Evolutionary conservation across 2,888 invertebrate genomes (phyloP), one percentile per base, ranked within the genome.

Genomic region (Hydropsyche betteni): DNA sequence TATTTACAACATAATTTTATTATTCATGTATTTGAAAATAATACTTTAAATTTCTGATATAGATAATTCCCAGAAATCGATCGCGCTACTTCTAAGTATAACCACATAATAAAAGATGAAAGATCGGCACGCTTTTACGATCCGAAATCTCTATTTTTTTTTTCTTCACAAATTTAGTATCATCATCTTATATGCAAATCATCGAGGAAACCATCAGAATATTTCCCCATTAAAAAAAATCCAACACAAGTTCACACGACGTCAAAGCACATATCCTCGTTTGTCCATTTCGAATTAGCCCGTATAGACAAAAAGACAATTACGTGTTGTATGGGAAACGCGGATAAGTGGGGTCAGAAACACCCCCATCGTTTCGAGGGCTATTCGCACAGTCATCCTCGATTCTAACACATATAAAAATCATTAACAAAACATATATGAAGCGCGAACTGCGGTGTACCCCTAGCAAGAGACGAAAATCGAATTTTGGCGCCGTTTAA

Each of bases 341-440:
- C 36, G 34, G 72, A 50, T 77, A 77, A 77, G 77, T 77, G 75
- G 77, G 70, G 69, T 68, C 52, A 68, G 73, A 53, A 72, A 78
- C 75, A 76, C 78, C 78, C 78, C 68, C 69, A 69, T 78, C 75
- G 58, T 36, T 38, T 68, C 68, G 44, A 71, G 69, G 12, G n/a
- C 44, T 69, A 55, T 71, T 76, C 73, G 58, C 64, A 52, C 5
- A 78, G 78, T 78, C 78, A 78, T 76, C 64, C 44, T 55, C 58
- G 69, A 77, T 8, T 10, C 2, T 44, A 44, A 44, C 10, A 44
- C 44, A 44, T 44, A 8, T 8, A 8, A 6, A 44, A 44, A 8
- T 44, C 10, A 44, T 64, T n/a, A 6, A 64, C 64, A 10, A 34
- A 70, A 69, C 68, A 53, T 68, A 38, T 50, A 36, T 73, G 74